Conservation (phyloP, 2,797 vertebrate species). For the Rhodeus uyekii region DNA sequence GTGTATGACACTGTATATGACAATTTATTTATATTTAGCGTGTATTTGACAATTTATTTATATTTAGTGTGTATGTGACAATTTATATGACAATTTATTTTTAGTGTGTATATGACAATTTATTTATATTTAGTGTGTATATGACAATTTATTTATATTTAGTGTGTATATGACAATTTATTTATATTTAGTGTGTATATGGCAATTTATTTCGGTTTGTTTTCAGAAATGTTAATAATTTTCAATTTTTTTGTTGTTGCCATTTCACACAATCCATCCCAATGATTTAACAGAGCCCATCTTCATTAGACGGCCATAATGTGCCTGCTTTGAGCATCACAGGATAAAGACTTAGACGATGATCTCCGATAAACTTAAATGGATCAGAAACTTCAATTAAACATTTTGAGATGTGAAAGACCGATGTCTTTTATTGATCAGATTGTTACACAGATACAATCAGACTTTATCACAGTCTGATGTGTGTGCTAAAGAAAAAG, state of each 20-base stretch:
- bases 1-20: no score
- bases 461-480: constrained; percentile 28
- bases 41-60: no score
- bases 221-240: no score
- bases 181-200: no score
- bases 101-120: no score
- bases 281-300: constrained; percentile 33
- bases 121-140: no score
- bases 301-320: constrained; percentile 46
- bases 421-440: constrained; percentile 32
- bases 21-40: no score
- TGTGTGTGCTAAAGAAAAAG: background rate
- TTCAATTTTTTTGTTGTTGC: background rate
- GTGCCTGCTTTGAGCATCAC: constrained; percentile 16
- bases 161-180: no score
- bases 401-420: constrained; percentile 27
- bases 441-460: constrained; percentile 29
- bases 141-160: no score
- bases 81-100: no score
- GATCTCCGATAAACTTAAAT: constrained; percentile 48
- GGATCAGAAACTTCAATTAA: constrained; percentile 38
- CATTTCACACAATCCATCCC: background rate
- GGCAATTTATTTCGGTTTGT: no score
- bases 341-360: constrained; percentile 38
- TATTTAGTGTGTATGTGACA: no score